Percentiles rank a stretch among this genome's conserved stretches.
phyloP scores from a whole-genome alignment of 2,113 vertebrate genomes.

The Poecilia latipinna region DNA sequence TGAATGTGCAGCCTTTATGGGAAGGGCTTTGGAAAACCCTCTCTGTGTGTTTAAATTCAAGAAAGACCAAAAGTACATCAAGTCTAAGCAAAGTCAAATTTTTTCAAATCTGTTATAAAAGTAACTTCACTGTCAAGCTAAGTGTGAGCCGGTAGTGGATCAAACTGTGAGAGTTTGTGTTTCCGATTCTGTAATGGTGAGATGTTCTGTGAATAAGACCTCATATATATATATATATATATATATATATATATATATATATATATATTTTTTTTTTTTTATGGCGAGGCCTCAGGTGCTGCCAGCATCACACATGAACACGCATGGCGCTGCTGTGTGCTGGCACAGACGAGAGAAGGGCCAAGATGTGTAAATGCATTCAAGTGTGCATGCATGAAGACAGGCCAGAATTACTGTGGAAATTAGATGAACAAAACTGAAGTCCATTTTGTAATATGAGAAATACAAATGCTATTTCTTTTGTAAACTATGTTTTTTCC shows the following conservation, averaged over 20 bases:
- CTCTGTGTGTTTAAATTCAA: not conserved
- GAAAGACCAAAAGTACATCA: not conserved
- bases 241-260: too few species aligned
- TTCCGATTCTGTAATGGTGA: slow-evolving; percentile 43
- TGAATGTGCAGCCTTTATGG: slow-evolving; percentile 30
- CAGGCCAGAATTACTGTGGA: slow-evolving; percentile 27
- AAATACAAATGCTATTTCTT: slow-evolving; percentile 16
- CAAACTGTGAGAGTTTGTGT: slow-evolving; percentile 30
- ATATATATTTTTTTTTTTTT: slow-evolving; percentile 62
- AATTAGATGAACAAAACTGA: slow-evolving; percentile 43
- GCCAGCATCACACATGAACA: slow-evolving; percentile 68
- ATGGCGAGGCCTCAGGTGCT: slow-evolving; percentile 72
- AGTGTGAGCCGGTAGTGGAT: slow-evolving; percentile 19
- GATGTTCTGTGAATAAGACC: slow-evolving; percentile 65
- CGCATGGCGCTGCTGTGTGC: slow-evolving; percentile 57
- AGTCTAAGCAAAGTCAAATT: not conserved
- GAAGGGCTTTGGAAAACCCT: slow-evolving; percentile 24
- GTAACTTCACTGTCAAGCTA: not conserved
- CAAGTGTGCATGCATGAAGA: slow-evolving; percentile 5
- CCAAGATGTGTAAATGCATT: slow-evolving; percentile 47
- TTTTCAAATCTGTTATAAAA: not conserved
- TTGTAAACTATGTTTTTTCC: not conserved
- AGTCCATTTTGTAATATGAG: slow-evolving; percentile 34
- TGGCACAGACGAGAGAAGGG: slow-evolving; percentile 51
- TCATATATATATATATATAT: slow-evolving; percentile 5